These are phyloP conservation scores for Neoaliturus tenellus DNA, from an alignment of 2,888 invertebrate genomes.

Conservation along the genomic window DNA sequence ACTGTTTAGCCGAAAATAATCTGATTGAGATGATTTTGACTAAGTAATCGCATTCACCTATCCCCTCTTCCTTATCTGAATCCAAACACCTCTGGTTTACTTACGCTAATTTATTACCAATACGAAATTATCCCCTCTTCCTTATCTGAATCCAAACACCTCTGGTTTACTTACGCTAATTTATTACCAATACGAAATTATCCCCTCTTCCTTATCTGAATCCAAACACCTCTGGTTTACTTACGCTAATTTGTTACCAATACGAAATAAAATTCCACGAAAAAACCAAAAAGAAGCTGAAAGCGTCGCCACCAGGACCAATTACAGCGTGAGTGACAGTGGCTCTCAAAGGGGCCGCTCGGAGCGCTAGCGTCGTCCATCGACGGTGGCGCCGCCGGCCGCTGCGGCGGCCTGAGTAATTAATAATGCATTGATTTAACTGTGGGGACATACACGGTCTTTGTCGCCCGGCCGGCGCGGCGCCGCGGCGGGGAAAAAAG, in stretches of 20 bases:
- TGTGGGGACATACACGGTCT: constrained; percentile 3
- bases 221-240: no score
- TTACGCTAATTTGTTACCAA: not conserved
- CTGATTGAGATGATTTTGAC: no score
- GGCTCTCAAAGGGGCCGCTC: not conserved
- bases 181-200: no score
- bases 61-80: no score
- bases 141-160: no score
- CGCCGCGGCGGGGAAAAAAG: not conserved
- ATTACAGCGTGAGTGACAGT: constrained; percentile 9
- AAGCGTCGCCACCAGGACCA: not conserved
- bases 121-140: no score
- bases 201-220: no score
- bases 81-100: no score
- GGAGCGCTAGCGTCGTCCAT: not conserved
- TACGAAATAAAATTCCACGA: not conserved
- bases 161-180: no score
- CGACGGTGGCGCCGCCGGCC: not conserved
- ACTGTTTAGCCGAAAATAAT: no score
- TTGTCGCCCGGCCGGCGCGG: not conserved
- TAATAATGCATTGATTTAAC: constrained; percentile 46
- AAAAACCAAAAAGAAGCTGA: not conserved
- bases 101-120: no score
- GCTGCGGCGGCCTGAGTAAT: constrained; percentile 12
- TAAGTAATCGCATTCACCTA: no score